Conservation (phyloP, 2,888 invertebrate species). For the Oscheius sp. region DNA sequence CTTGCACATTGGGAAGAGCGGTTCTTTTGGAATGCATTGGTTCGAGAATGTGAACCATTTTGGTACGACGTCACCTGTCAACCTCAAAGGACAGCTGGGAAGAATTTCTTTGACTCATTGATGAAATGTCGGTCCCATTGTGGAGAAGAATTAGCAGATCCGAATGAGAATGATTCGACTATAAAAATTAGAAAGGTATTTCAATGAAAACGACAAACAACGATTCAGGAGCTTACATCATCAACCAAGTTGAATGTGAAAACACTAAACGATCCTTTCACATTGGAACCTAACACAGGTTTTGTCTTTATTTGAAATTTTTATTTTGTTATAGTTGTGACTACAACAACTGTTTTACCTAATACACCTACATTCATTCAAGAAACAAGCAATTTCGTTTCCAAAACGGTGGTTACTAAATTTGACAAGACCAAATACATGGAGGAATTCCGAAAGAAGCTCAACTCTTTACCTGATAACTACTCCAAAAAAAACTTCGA, state of each 20-base stretch:
- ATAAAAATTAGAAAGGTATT: neutral
- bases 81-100: conserved; percentile 39
- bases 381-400: conserved; percentile 11
- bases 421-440: conserved; percentile 47
- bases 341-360: neutral
- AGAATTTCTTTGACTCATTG: conserved; percentile 48
- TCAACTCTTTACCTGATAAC: conserved; percentile 20
- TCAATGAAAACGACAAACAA: neutral
- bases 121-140: conserved; percentile 35
- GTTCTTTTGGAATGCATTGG: conserved; percentile 48
- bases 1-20: conserved; percentile 49
- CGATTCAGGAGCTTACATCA: neutral
- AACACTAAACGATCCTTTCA: neutral
- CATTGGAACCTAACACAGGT: too few relatives aligned
- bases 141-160: conserved; percentile 21
- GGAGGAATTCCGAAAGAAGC: conserved; percentile 37
- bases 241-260: neutral
- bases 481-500: neutral
- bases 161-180: too few relatives aligned
- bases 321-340: neutral
- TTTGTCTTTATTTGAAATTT: too few relatives aligned
- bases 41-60: conserved; percentile 61
- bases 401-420: conserved; percentile 36
- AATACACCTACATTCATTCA: neutral
- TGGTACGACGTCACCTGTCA: conserved; percentile 66